These are phyloP conservation scores for Nothocercus nigrocapillus DNA, from an alignment of 2,113 vertebrate species.

Conservation along the genomic window DNA sequence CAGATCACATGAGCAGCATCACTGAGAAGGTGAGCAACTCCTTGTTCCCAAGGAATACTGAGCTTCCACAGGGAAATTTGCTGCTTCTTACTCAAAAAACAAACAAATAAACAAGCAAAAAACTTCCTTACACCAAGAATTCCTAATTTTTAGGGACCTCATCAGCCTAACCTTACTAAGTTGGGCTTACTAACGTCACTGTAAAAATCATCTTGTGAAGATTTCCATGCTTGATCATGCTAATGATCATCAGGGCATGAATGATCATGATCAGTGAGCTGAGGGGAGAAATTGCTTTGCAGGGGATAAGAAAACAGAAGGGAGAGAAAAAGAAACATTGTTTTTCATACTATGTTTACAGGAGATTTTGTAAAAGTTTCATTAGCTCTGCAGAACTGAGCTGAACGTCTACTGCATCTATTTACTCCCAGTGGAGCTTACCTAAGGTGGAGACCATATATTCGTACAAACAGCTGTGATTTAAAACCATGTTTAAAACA, in stretches of 20 bases:
- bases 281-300: not conserved
- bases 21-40: not conserved
- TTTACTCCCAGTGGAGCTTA: not conserved
- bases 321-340: not conserved
- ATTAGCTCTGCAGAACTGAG: slow-evolving; percentile 21
- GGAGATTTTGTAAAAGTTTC: slow-evolving; percentile 12
- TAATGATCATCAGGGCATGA: not conserved
- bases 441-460: not conserved
- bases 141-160: not conserved
- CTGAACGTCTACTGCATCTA: not conserved
- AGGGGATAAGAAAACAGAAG: not conserved
- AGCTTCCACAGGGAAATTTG: not conserved
- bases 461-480: not conserved
- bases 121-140: not conserved
- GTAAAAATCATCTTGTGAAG: not conserved
- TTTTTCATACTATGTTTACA: slow-evolving; percentile 14
- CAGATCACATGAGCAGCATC: not conserved
- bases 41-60: not conserved
- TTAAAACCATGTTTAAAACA: not conserved
- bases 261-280: not conserved
- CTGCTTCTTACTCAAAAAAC: not conserved
- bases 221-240: not conserved
- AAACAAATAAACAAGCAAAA: not conserved
- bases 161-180: not conserved
- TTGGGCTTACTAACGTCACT: not conserved